A percentile compares a stretch with the other conserved stretches of the same genome.
Conservation (phyloP, 2,113 vertebrate genomes). For the Rhinopomastus cyanomelas region DNA sequence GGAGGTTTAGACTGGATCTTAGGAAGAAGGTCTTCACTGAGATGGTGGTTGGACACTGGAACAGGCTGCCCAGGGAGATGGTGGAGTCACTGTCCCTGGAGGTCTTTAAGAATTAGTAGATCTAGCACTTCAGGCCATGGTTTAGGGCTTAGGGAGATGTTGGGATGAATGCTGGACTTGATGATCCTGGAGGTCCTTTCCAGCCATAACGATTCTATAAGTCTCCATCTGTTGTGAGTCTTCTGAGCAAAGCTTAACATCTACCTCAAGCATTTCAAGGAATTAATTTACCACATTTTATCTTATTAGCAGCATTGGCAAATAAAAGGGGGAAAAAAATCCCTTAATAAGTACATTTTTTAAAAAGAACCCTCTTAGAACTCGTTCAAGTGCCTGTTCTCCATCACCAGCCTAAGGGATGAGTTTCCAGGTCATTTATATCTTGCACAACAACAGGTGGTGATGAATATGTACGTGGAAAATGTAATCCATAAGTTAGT, state of each 20-base stretch:
- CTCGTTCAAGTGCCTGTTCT: neutral
- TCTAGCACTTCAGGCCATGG: no score
- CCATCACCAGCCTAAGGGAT: neutral
- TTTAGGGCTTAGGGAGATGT: no score
- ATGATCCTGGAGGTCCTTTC: no score
- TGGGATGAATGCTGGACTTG: no score
- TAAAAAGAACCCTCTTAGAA: neutral
- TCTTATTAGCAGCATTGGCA: neutral
- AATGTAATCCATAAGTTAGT: neutral
- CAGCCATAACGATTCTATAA: no score
- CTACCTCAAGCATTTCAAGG: neutral
- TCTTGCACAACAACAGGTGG: neutral
- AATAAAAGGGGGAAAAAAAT: neutral
- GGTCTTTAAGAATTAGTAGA: no score
- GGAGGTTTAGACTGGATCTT: no score
- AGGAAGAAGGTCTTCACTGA: no score
- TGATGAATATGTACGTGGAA: fast-evolving
- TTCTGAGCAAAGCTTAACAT: neutral
- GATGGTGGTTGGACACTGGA: no score
- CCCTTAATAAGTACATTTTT: neutral
- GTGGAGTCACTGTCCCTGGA: no score
- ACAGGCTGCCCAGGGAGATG: no score
- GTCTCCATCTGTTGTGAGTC: neutral
- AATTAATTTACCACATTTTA: fast-evolving
- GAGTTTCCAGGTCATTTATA: neutral